A percentile compares a stretch with the other conserved stretches of the same genome.
phyloP scores from a whole-genome alignment of 2,113 vertebrate genomes.

The Halichoerus grypus region DNA sequence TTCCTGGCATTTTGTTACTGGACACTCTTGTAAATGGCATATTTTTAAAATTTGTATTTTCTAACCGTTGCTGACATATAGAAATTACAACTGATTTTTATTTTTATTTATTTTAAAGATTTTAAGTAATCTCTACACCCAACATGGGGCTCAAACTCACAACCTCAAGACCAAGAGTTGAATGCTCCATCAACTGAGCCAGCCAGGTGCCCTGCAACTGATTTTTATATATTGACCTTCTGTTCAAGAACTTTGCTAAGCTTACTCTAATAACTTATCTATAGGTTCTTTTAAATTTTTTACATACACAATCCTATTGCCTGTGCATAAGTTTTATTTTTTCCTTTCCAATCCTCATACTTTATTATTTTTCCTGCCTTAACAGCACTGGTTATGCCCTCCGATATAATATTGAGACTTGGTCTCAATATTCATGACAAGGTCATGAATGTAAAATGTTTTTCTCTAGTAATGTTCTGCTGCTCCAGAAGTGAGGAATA shows the following conservation, averaged over 20 bases:
- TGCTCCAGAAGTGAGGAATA: not conserved
- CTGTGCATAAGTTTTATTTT: not conserved
- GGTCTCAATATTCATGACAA: too few species aligned
- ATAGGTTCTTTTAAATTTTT: not conserved
- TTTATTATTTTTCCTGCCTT: not conserved
- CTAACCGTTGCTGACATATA: not conserved
- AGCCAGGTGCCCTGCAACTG: not conserved
- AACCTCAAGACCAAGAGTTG: not conserved
- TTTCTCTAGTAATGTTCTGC: constrained; percentile 17
- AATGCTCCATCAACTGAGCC: not conserved
- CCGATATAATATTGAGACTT: not conserved
- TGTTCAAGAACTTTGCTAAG: constrained; percentile 11
- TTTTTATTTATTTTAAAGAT: not conserved
- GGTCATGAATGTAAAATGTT: not conserved
- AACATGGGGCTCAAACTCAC: not conserved
- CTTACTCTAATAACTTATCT: not conserved
- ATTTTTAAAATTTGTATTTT: not conserved
- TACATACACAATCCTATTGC: not conserved
- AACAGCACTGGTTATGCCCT: not conserved
- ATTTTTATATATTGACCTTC: constrained; percentile 9
- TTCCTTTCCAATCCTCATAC: not conserved
- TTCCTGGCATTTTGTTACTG: constrained; percentile 16
- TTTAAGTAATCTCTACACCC: not conserved
- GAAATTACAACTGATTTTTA: not conserved
- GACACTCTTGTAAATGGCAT: not conserved